Evolutionary conservation across 2,888 invertebrate genomes (phyloP), one percentile per base, ranked within the genome.

Genomic region (Selenia dentaria): DNA sequence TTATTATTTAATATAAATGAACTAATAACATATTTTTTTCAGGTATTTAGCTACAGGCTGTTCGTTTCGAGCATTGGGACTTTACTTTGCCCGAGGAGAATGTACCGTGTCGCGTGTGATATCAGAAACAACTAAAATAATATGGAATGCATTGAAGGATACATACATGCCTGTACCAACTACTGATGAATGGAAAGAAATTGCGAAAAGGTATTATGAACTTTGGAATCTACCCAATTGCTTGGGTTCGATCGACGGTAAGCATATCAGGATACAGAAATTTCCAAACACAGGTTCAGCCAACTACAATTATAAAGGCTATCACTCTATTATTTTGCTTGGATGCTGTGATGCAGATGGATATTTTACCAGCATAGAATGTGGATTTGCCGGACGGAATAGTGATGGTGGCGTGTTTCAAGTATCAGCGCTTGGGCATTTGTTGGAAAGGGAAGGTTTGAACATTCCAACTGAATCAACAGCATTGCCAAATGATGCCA

Each of bases 201-300:
- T 37, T 22, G 48, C 42, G 35, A 49, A 53, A 38, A 43, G 46
- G 33, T 46, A 47, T 47, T 43, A 52, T 41, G 40, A 25, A 36
- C 33, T 32, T 36, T 16, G 16, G 16, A 16, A 16, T 16, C 16
- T 16, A 16, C 16, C 16, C 16, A 40, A 38, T 35, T 43, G 24
- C 27, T 33, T 49, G 13, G 49, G 37, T 6, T 39, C 38, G 11
- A 42, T 45, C 20, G 51, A 46, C 41, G 42, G 51, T n/a, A 51
- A 51, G 42, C 51, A 46, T 44, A 37, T 47, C 18, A 14, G 36
- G 24, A 26, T 45, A 29, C 45, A 51, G 41, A 33, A 45, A 46
- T 45, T 37, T 24, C 24, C 29, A 28, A 41, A 51, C 38, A 42
- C 38, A 35, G 46, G 40, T 34, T 40, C 31, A 34, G 40, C 29